Base-by-base conservation (phyloP, 2,113 vertebrate species). In the Cyphomyrus discorhynchus region DNA sequence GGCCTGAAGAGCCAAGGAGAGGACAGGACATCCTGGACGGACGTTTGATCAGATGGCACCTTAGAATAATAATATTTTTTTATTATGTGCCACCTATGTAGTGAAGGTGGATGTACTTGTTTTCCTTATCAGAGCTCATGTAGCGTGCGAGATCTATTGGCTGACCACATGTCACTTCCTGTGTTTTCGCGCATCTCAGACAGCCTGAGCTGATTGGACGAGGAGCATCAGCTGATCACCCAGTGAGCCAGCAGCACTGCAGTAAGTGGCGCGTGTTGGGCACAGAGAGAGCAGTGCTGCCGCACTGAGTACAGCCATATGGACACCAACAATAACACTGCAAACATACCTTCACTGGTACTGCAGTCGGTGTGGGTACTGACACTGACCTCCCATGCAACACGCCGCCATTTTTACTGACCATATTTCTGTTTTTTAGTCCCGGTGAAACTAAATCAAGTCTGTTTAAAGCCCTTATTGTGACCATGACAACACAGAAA, bases 141-240 rank as follows among this genome's bases (percentile, higher is more conserved):
- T 19, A 39, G 5, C 17, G 6, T 80, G 35, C 5, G 17, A 42
- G 35, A 80, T 80, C 35, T 42, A 15, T 80, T 39, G 31, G 31
- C 4, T 80, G 31, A 80, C 31, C 74, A 39, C 74, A 15, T 80
- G 35, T 80, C 13, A 27, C 50, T 53, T 35, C 50, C 50, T 87
- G 9, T 56, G 11, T 53, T 86, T 86, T 53, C 1, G 17, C 97
- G 97, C 1, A 93, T 95, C 87, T 92, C 97, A 92, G 97, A 97
- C 92, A 97, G 96, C 91, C 98, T 97, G 0, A 95, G 95, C 93
- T 90, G 97, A 87, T 95, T 97, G 90, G 98, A 99, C 0, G 98
- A 99, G 92, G 98, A 99, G 89, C 98, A 99, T 93, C 93, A 97
- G 24, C 96, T 99, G 11, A 99, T 99, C 6, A 97, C 98, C 85